Evolutionary conservation across 2,888 invertebrate genomes (phyloP), one percentile per base, ranked within the genome.

Genomic region (Drosophila lacicola): DNA sequence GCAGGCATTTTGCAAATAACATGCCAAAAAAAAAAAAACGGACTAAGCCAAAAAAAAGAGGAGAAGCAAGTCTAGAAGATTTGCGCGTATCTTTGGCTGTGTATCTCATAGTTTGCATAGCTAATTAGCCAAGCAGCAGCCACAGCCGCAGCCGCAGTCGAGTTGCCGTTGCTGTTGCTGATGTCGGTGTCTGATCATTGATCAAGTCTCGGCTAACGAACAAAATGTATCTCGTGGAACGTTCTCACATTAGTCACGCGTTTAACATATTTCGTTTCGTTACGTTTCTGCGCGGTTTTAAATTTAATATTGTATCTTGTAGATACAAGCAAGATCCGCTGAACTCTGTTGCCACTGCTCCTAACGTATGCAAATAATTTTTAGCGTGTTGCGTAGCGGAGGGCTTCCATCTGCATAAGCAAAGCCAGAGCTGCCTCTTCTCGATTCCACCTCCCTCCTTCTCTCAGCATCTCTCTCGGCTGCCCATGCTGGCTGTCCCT

Each of bases 221-320:
- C 79, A 57, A 67, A 87, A 82, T 88, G 82, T 84, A 85, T 77
- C 77, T 77, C 53, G 17, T 67, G 86, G 74, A 80, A 85, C 88
- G 89, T 86, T 86, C 86, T 86, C 86, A 86, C 86, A 89, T 86
- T 86, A 86, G 89, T 90, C 86, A 86, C 90, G 90, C 90, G 83
- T 78, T 89, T 88, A 88, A 88, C 89, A 86, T 86, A 83, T 83
- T 83, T 83, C 83, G 83, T 83, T 82, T 80, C 89, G 82, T 85
- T 29, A 70, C 83, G 39, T 66, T 72, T 66, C 68, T 56, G 80
- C 61, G 81, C 72, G 84, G 78, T 87, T 71, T 88, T 87, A 73
- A 80, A 78, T 89, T 84, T 84, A 82, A 84, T 84, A 84, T 78
- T 75, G 79, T 88, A 89, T 87, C 87, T 84, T 69, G 74, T 65